Conservation (phyloP, 2,797 vertebrate species). For the Ispidina picta region DNA sequence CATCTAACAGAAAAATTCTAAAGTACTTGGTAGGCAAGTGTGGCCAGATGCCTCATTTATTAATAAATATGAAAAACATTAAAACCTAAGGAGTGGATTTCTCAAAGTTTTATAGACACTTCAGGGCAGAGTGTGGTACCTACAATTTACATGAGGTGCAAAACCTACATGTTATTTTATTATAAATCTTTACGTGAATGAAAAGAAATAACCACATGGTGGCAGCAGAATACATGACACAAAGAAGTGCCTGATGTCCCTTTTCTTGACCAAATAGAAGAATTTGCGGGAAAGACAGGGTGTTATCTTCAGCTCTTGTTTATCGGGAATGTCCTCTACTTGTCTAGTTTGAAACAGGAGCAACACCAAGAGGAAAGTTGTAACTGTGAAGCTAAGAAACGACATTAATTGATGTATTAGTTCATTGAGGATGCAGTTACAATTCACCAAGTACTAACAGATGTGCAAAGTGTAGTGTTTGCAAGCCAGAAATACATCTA, state of each 20-base stretch:
- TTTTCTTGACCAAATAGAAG: background rate
- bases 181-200: background rate
- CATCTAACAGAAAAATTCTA: background rate
- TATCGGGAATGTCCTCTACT: background rate
- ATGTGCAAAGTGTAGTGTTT: background rate
- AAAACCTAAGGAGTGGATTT: background rate
- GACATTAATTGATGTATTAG: background rate
- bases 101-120: background rate
- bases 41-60: background rate
- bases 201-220: constrained; percentile 59
- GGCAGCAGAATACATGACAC: constrained; percentile 57
- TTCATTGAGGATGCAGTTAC: background rate
- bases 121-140: background rate
- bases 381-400: background rate
- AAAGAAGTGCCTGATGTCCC: background rate
- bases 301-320: background rate
- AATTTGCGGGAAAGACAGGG: background rate
- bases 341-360: background rate
- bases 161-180: background rate
- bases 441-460: background rate
- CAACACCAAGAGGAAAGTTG: background rate
- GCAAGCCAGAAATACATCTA: background rate
- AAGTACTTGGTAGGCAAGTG: background rate
- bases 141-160: background rate
- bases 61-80: background rate